Evolutionary conservation across 2,797 vertebrate genomes (phyloP).

Genomic region (Pristis pectinata): DNA sequence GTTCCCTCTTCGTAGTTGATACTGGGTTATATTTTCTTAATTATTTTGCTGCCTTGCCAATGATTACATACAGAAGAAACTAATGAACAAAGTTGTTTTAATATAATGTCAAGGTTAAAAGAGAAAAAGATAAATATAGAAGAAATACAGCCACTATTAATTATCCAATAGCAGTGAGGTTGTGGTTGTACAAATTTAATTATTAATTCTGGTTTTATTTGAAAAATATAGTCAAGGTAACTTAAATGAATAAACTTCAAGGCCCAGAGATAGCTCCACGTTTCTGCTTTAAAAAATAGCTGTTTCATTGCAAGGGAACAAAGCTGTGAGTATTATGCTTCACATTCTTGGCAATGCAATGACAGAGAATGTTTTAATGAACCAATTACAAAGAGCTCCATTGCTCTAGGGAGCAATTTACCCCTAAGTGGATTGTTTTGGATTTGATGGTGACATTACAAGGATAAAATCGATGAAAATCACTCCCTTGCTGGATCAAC

Average conservation of each 20-base stretch:
- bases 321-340: neutral
- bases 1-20: neutral
- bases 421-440: neutral
- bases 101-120: neutral
- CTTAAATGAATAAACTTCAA: neutral
- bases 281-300: neutral
- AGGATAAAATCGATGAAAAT: conserved; percentile 21
- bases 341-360: neutral
- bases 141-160: neutral
- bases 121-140: neutral
- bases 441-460: neutral
- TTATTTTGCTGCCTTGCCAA: neutral
- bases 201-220: neutral
- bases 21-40: neutral
- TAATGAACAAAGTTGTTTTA: neutral
- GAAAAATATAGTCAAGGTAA: neutral
- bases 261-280: neutral
- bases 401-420: conserved; percentile 1
- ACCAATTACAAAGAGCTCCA: neutral
- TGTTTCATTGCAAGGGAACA: neutral
- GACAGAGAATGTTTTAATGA: neutral
- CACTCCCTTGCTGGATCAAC: neutral
- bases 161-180: too few species aligned
- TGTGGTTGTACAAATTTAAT: neutral
- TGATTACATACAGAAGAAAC: neutral